These are phyloP conservation scores for Lymantria monacha DNA, from an alignment of 2,888 invertebrate genomes.

Conservation along the genomic window DNA sequence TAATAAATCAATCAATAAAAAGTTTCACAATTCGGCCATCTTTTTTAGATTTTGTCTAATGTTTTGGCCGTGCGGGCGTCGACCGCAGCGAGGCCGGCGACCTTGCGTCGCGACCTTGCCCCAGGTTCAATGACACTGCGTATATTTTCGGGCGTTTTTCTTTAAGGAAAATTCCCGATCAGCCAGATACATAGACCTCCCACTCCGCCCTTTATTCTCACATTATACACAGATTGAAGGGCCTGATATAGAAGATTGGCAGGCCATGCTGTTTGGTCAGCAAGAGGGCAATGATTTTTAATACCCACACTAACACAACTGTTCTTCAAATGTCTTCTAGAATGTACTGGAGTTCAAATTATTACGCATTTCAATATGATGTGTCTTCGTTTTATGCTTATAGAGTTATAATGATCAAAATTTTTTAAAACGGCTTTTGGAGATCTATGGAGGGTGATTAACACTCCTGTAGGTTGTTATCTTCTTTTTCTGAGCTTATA, in stretches of 20 bases:
- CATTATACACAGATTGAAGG: neutral
- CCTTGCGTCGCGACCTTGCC: conserved; percentile 70
- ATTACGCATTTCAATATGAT: conserved; percentile 3
- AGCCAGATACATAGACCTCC: conserved; percentile 47
- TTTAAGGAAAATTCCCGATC: conserved; percentile 65
- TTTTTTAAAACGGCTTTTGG: no score
- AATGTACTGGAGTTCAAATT: conserved; percentile 11
- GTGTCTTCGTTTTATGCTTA: neutral
- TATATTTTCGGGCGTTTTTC: conserved; percentile 74
- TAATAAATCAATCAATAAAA: conserved; percentile 1
- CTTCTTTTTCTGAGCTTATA: no score
- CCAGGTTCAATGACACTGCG: conserved; percentile 51
- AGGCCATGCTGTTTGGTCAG: conserved; percentile 40
- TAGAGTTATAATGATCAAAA: neutral
- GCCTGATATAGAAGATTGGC: conserved; percentile 14
- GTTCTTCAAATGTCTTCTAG: conserved; percentile 14
- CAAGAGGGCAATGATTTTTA: conserved; percentile 59
- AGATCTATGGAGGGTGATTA: no score
- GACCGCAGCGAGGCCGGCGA: conserved; percentile 53
- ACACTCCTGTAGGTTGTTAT: no score
- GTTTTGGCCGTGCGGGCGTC: conserved; percentile 50
- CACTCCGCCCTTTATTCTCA: conserved; percentile 21
- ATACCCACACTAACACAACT: conserved; percentile 45
- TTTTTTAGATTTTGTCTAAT: conserved; percentile 36
- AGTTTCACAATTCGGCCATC: conserved; percentile 18